phyloP scores from a whole-genome alignment of 2,888 invertebrate species.

The Cheilosia vulpina region DNA sequence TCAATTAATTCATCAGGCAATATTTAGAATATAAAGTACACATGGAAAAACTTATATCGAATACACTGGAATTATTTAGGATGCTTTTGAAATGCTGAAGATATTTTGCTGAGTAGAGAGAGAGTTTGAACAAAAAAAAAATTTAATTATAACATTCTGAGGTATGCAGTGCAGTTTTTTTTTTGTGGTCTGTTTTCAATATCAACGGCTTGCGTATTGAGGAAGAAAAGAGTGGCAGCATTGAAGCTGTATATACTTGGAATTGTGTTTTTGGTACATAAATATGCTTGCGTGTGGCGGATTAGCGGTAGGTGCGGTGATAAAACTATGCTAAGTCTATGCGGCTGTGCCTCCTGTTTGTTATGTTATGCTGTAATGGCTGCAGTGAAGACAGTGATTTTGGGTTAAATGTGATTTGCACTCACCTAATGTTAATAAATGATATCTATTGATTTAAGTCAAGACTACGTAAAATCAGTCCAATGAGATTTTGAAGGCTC shows the following conservation, averaged over 20 bases:
- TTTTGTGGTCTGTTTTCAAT: constrained; percentile 7
- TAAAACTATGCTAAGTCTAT: neutral
- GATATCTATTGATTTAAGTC: too few species aligned
- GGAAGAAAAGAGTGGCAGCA: constrained; percentile 71
- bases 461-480: too few species aligned
- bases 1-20: constrained; percentile 57
- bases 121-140: constrained; percentile 7
- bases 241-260: constrained; percentile 32
- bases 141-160: constrained; percentile 41
- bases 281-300: neutral
- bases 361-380: neutral
- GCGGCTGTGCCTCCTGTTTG: neutral
- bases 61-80: constrained; percentile 44
- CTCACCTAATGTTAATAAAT: neutral
- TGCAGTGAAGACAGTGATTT: neutral
- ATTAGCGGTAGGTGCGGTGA: neutral
- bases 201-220: constrained; percentile 18
- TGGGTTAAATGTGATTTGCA: neutral
- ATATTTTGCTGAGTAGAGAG: constrained; percentile 58
- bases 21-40: constrained; percentile 25
- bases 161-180: constrained; percentile 42
- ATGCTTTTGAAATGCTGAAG: constrained; percentile 55
- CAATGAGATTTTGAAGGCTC: too few species aligned
- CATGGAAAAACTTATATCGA: neutral
- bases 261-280: neutral